Base-by-base conservation (phyloP, 2,797 vertebrate genomes). In the Enteromius fasciolatus region DNA sequence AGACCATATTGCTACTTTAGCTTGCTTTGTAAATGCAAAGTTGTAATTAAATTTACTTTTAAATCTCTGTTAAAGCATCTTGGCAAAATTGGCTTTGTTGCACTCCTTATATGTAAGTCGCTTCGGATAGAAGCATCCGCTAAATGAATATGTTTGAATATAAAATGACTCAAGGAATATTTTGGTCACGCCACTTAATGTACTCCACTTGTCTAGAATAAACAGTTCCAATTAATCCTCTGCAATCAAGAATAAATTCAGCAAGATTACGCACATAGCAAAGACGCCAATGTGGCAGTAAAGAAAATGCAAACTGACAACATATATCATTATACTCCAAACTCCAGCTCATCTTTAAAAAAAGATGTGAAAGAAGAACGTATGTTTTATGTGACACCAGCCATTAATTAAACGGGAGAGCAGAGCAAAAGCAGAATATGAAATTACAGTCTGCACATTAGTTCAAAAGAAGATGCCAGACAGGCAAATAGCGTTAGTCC, bases 341-440 rank as follows among this genome's bases (percentile, higher is more conserved):
- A 48, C 54, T 18, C n/a, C 12, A 66, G 33, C 33, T 75, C 59
- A 15, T 67, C 17, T 75, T 31, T 67, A 48, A 66, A 57, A 39
- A 9, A 36, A 50, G 67, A 44, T 41, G 11, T 80, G 28, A 48
- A 66, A 20, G 31, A 75, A 48, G n/a, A 74, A 50, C 15, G 6
- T 44, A 33, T 36, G 80, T 76, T 82, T 76, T 75, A 75, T 75
- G 46, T 74, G 61, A 68, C 72, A 82, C 59, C 11, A 76, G 72
- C 20, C 61, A 67, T 82, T 82, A 66, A 82, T 76, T 75, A 67
- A 67, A 81, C 14, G 33, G 44, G 39, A 74, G 41, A 46, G 31
- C 9, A 0, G 36, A 75, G 77, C 20, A 52, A 77, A 64, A 64
- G 20, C 68, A 63, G 64, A 84, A 70, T 70, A 52, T 54, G 23